Evolutionary conservation across 2,888 invertebrate genomes (phyloP).

Genomic region (Thereva nobilitata): DNA sequence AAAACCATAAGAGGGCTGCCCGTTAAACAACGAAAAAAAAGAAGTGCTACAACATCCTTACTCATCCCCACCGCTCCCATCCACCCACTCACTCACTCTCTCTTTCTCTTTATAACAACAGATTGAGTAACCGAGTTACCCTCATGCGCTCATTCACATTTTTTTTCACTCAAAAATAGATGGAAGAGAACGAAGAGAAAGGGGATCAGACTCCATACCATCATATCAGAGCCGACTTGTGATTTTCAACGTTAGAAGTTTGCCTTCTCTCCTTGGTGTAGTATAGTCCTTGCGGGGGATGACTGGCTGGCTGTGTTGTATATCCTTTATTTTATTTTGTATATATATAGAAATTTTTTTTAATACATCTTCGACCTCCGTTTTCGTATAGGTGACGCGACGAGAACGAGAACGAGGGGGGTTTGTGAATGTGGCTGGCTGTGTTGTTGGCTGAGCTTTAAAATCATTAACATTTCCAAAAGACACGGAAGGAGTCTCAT

Average conservation of each 20-base stretch:
- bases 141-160: slow-evolving; percentile 23
- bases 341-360: too few relatives aligned
- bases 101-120: slow-evolving; percentile 6
- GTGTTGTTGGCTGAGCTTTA: slow-evolving; percentile 13
- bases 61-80: neutral
- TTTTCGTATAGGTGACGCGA: slow-evolving; percentile 10
- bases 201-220: neutral
- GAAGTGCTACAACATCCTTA: neutral
- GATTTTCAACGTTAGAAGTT: slow-evolving; percentile 1
- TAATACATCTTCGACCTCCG: too few relatives aligned
- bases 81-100: neutral
- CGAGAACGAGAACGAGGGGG: neutral
- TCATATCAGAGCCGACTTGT: slow-evolving; percentile 23
- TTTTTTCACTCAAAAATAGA: neutral
- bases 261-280: neutral
- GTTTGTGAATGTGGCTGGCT: neutral
- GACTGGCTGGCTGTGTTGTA: too few relatives aligned
- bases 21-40: slow-evolving; percentile 23
- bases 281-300: too few relatives aligned
- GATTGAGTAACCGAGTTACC: slow-evolving; percentile 15
- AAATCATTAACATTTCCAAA: slow-evolving; percentile 41
- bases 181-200: slow-evolving; percentile 14
- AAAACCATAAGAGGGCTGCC: slow-evolving; percentile 24
- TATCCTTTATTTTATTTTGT: too few relatives aligned
- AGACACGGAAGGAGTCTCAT: slow-evolving; percentile 40